Conservation (phyloP, 2,888 invertebrate species). For the Doris montereyensis region DNA sequence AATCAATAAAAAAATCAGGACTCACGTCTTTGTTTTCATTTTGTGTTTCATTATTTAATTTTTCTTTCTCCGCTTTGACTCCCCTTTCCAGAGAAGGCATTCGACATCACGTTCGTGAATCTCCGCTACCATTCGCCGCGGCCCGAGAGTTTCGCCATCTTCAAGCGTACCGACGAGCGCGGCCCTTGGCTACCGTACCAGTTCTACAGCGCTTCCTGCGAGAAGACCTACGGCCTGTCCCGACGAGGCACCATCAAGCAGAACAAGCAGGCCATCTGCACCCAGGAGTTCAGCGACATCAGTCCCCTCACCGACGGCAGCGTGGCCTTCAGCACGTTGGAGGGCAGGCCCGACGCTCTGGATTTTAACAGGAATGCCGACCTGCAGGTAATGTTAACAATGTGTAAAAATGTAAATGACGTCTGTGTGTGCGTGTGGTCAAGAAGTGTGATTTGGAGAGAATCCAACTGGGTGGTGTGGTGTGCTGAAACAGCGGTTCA, state of each 20-base stretch:
- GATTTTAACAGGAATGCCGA: conserved; percentile 91
- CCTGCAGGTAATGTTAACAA: conserved; percentile 82
- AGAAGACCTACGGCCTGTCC: conserved; percentile 89
- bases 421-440: not conserved
- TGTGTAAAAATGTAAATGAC: too few species aligned
- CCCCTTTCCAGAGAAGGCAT: conserved; percentile 89
- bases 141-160: conserved; percentile 97
- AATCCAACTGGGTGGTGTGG: not conserved
- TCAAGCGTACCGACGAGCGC: conserved; percentile 82
- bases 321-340: conserved; percentile 94
- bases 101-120: conserved; percentile 96
- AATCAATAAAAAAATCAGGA: too few species aligned
- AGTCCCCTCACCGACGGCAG: conserved; percentile 95
- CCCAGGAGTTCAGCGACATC: conserved; percentile 98
- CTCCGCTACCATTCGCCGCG: conserved; percentile 95
- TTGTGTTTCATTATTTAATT: too few species aligned
- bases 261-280: conserved; percentile 95
- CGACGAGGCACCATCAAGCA: conserved; percentile 77
- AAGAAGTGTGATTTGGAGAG: too few species aligned
- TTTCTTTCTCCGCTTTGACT: not conserved
- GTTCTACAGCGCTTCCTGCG: conserved; percentile 87
- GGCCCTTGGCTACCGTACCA: conserved; percentile 79
- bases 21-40: not conserved
- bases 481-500: not conserved
- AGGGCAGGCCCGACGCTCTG: conserved; percentile 93